Evolutionary conservation across 2,888 invertebrate genomes (phyloP).

Genomic region (Troides aeacus): DNA sequence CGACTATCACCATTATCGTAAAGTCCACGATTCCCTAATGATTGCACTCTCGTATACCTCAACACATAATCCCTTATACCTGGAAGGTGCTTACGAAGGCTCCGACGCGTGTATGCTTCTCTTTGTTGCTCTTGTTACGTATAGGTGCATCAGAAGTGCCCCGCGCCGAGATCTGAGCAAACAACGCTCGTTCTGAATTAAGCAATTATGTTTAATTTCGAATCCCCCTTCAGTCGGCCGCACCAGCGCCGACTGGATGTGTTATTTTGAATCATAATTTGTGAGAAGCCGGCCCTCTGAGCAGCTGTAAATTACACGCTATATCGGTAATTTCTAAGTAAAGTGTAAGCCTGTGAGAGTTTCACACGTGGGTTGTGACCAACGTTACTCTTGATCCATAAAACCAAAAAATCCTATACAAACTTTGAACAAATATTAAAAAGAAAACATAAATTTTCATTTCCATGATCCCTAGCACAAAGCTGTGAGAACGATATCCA

Average conservation of each 20-base stretch:
- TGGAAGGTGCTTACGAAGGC: conserved; percentile 55
- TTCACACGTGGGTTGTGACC: conserved; percentile 39
- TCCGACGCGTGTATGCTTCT: conserved; percentile 41
- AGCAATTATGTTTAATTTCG: conserved; percentile 80
- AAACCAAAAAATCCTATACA: too few species aligned
- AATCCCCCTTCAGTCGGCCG: conserved; percentile 71
- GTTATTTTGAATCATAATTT: conserved; percentile 79
- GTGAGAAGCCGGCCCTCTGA: conserved; percentile 76
- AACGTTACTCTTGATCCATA: background rate
- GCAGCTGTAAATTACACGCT: conserved; percentile 76
- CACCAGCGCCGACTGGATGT: conserved; percentile 68
- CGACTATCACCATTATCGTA: conserved; percentile 45
- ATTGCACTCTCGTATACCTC: conserved; percentile 64
- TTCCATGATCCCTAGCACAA: too few species aligned
- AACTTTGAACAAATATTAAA: too few species aligned
- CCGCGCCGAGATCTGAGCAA: conserved; percentile 64
- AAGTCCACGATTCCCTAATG: conserved; percentile 58
- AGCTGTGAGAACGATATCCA: too few species aligned
- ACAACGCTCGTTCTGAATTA: conserved; percentile 73
- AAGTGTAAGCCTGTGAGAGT: conserved; percentile 46
- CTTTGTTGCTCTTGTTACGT: conserved; percentile 43
- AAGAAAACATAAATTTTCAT: too few species aligned
- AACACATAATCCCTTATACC: conserved; percentile 71
- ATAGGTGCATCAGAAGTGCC: conserved; percentile 48
- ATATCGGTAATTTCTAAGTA: conserved; percentile 57